Percentiles rank a stretch among this genome's conserved stretches.
Conservation (phyloP, 2,113 vertebrate species). For the Neotragus pygmaeus region DNA sequence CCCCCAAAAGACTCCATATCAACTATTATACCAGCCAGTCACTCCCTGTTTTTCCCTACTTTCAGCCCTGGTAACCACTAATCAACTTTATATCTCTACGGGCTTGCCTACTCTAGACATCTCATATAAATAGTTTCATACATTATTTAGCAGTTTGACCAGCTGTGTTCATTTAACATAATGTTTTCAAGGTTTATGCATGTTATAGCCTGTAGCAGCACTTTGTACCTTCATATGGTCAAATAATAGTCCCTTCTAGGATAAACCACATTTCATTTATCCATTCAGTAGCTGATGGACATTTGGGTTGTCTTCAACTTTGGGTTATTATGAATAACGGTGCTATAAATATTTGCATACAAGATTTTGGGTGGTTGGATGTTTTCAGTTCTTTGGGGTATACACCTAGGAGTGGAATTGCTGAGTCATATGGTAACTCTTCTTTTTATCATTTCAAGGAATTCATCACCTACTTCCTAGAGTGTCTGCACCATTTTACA, state of each 20-base stretch:
- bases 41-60: neutral
- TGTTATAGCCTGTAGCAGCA: neutral
- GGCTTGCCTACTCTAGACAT: neutral
- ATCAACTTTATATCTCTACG: neutral
- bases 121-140: neutral
- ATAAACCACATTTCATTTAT: neutral
- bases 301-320: neutral
- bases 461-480: neutral
- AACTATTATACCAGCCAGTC: neutral
- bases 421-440: neutral
- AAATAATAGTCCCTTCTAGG: neutral
- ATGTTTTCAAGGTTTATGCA: neutral
- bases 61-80: neutral
- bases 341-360: neutral
- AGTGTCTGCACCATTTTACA: neutral
- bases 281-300: neutral
- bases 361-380: neutral
- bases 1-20: neutral
- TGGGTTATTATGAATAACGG: neutral
- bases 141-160: neutral
- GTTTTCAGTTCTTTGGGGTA: neutral
- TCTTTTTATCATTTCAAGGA: neutral
- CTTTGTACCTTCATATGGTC: neutral
- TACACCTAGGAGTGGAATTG: neutral
- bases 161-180: neutral